Evolutionary conservation across 2,113 vertebrate species (phyloP), one percentile per base, ranked within the genome.

Genomic region (Dasyornis broadbenti): DNA sequence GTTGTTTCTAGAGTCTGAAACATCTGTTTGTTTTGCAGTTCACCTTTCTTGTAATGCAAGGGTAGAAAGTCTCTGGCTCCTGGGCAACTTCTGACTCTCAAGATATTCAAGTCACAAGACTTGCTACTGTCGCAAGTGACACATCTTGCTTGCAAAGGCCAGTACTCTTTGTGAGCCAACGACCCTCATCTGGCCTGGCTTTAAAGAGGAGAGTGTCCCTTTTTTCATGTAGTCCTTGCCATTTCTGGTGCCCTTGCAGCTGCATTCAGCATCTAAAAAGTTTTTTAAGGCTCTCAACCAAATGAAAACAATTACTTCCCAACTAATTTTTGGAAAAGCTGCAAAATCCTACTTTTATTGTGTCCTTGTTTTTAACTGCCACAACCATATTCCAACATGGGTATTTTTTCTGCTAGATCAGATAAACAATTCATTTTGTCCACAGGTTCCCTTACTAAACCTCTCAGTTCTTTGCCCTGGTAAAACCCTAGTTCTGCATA

Each of bases 221-320:
- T 92, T 57, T 19, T 82, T 77, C 63, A 22, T 1, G 1, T 6
- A 73, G 12, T 37, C 3, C 1, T 50, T 72, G 19, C 26, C 17
- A 45, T 33, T 28, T 50, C 18, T 0, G 0, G 13, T 8, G 20
- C 53, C 37, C n/a, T 42, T 2, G 3, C 22, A 88, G 45, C 8
- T 30, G 18, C 30, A 10, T 73, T 63, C 54, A 83, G 35, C 27
- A 59, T 15, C 30, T 52, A 26, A 27, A 66, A 70, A 33, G 15
- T 21, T 15, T 78, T 81, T 71, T 59, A 78, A 66, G 39, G 21
- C 16, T 71, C 27, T 77, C 42, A 66, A n/a, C 1, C 13, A 82
- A 57, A 57, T 27, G 53, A 44, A 96, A 87, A 30, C 23, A 27
- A 54, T 47, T 53, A 40, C 31, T 70, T 78, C 24, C 15, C 15